These are phyloP conservation scores for Plusia festucae DNA, from an alignment of 2,888 invertebrate genomes.

Conservation along the genomic window DNA sequence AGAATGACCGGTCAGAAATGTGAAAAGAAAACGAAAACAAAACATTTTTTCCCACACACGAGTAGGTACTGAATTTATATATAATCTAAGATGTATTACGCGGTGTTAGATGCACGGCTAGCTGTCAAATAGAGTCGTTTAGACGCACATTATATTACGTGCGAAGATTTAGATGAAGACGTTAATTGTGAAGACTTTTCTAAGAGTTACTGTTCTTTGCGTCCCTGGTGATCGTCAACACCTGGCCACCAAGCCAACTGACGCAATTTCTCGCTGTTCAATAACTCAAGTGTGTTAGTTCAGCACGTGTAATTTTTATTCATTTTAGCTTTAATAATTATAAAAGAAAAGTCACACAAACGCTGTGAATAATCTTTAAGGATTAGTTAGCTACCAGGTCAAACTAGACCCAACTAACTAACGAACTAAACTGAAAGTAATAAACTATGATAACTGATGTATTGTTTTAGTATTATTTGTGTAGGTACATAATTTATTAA, in stretches of 20 bases:
- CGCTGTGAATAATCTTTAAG: too few relatives aligned
- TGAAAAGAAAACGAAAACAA: conserved; percentile 53
- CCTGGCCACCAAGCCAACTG: neutral
- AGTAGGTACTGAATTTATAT: conserved; percentile 41
- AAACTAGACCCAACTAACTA: too few relatives aligned
- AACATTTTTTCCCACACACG: conserved; percentile 45
- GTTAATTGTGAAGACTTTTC: conserved; percentile 26
- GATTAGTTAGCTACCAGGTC: too few relatives aligned
- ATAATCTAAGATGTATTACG: conserved; percentile 35
- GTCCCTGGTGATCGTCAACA: neutral
- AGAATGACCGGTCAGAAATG: conserved; percentile 57
- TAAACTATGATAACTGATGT: too few relatives aligned
- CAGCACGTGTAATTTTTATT: too few relatives aligned
- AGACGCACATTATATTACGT: conserved; percentile 28
- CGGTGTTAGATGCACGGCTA: conserved; percentile 23
- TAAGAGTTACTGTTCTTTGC: neutral
- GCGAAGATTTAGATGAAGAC: conserved; percentile 25
- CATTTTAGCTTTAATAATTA: too few relatives aligned
- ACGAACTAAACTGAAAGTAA: too few relatives aligned
- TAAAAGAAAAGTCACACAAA: too few relatives aligned
- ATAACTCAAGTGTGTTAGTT: neutral
- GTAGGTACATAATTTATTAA: too few relatives aligned
- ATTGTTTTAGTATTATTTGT: too few relatives aligned
- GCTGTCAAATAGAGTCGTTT: conserved; percentile 32
- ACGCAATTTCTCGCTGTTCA: neutral